These are phyloP conservation scores for Clavelina lepadiformis DNA, from an alignment of 23 tunicate genomes.

Conservation along the genomic window DNA sequence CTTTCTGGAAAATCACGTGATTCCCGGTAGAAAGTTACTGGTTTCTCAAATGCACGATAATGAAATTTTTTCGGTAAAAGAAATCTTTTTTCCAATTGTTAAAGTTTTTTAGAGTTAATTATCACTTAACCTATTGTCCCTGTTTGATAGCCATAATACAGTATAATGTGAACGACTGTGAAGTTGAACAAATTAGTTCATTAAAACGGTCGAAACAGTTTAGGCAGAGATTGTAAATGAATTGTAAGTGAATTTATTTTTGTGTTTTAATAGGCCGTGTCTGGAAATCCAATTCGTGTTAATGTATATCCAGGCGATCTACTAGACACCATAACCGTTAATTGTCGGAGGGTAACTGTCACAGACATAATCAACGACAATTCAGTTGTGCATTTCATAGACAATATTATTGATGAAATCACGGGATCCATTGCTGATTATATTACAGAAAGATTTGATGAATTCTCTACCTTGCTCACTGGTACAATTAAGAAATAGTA, in stretches of 20 bases:
- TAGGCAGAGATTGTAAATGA: too few relatives aligned
- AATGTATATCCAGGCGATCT: conserved; percentile 41
- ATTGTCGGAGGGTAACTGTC: conserved; percentile 37
- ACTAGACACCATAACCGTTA: conserved; percentile 40
- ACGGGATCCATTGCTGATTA: conserved; percentile 23
- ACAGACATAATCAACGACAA: conserved; percentile 41
- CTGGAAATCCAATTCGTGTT: conserved; percentile 52
- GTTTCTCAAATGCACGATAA: conserved; percentile 30
- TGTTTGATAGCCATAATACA: too few relatives aligned
- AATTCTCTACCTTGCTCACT: conserved; percentile 28
- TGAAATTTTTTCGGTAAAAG: conserved; percentile 31
- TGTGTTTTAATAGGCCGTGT: too few relatives aligned
- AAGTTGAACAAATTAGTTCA: too few relatives aligned
- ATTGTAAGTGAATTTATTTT: too few relatives aligned
- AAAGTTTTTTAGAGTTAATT: too few relatives aligned
- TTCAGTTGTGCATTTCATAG: conserved; percentile 37
- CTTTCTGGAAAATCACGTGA: conserved; percentile 68
- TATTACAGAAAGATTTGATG: neutral
- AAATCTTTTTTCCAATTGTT: too few relatives aligned
- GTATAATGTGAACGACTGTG: too few relatives aligned
- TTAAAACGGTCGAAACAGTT: too few relatives aligned
- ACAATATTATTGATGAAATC: conserved; percentile 28
- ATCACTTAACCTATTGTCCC: too few relatives aligned
- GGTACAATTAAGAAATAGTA: conserved; percentile 4
- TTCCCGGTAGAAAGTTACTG: conserved; percentile 14